These are phyloP conservation scores for Acleris sparsana DNA, from an alignment of 2,888 invertebrate genomes.

Conservation along the genomic window DNA sequence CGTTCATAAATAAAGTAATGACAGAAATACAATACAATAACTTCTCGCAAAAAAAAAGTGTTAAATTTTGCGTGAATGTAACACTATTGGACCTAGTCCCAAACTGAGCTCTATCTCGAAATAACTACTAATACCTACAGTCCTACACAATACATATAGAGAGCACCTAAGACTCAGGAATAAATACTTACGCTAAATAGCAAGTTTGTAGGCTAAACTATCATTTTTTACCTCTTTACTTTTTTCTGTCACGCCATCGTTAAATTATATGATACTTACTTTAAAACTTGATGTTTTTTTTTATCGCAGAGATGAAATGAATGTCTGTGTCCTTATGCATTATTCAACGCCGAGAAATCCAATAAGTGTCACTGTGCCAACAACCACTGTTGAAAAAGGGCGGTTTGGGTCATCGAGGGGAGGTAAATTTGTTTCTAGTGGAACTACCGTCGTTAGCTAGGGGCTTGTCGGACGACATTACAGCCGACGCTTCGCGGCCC, in stretches of 20 bases:
- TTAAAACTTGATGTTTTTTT: constrained; percentile 16
- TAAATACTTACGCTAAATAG: no score
- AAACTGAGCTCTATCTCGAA: no score
- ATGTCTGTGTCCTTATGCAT: constrained; percentile 49
- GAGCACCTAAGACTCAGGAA: no score
- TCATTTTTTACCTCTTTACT: background rate
- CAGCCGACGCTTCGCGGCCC: constrained; percentile 11
- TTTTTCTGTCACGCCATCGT: background rate
- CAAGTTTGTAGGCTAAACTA: no score
- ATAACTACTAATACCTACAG: no score
- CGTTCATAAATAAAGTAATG: no score
- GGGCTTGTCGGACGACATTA: constrained; percentile 15
- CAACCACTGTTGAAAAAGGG: constrained; percentile 54
- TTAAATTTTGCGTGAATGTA: no score
- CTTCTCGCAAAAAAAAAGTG: no score
- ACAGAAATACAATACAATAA: no score
- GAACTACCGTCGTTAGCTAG: constrained; percentile 33
- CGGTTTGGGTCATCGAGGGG: constrained; percentile 38
- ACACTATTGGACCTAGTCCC: no score
- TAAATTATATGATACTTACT: background rate
- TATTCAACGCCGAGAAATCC: constrained; percentile 60
- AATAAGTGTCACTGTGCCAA: constrained; percentile 66
- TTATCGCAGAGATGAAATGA: constrained; percentile 30
- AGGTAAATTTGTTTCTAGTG: constrained; percentile 35
- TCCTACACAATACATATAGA: no score